Base-by-base conservation (phyloP, 2,888 invertebrate species). In the Polymixis flavicincta region DNA sequence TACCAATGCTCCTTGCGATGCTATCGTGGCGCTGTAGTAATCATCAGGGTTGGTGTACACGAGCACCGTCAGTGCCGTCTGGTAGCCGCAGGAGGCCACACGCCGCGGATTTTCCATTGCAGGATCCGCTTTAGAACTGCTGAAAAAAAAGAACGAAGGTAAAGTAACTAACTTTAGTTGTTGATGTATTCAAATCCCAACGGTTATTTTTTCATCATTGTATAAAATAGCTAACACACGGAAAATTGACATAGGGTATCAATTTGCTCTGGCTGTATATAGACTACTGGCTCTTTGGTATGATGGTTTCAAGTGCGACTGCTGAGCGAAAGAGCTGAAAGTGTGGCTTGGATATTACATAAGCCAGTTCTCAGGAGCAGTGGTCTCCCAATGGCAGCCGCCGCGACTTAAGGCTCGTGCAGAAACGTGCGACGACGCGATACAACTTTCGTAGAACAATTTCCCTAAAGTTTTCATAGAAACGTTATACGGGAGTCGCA, bases 71-170 rank as follows among this genome's bases (percentile, higher is more conserved):
- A 98, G 93, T 0, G 97, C 98, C 0, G 97, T 97, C 86, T 97
- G 97, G 88, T 97, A 97, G 0, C 98, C 98, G 87, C 98, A 98
- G 0, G 97, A 97, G 0, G 97, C 97, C 0, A 97, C 97, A 3
- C 97, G 96, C 71, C 97, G 96, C 0, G 98, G 97, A 5, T 89
- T 91, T 37, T 92, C 91, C 55, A 95, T 93, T 22, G 45, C 5
- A 19, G 48, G n/a, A 7, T 57, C 59, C 4, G 32, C 60, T 0
- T 14, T 93, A 90, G 63, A n/a, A n/a, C 89, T 88, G 75, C 1
- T 63, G 71, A 57, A 73, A 13, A n/a, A 37, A 54, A 37, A 66
- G 32, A 54, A 0, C 11, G 7, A 17, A 11, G 11, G 5, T 50
- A 22, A 32, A 50, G 5, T 32, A 6, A 42, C n/a, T 14, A 37